Evolutionary conservation across 2,888 invertebrate species (phyloP).

Genomic region (Chirona hameri): DNA sequence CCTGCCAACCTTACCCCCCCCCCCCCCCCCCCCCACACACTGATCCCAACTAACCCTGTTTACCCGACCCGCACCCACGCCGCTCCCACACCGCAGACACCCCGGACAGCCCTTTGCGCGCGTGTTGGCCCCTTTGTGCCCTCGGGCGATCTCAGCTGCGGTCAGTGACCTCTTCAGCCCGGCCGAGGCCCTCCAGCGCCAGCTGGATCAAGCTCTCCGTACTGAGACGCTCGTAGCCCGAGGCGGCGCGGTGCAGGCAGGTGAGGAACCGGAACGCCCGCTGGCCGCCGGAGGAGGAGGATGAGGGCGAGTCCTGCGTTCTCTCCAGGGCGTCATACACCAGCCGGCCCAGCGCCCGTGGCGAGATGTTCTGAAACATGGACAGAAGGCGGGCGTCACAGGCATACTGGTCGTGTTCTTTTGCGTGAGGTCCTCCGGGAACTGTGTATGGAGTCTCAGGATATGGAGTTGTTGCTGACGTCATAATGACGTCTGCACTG

Average conservation of each 20-base stretch:
- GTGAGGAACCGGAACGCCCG: constrained; percentile 1
- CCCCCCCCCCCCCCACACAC: too few species aligned
- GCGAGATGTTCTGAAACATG: background rate
- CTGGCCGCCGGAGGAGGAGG: background rate
- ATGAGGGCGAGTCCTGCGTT: background rate
- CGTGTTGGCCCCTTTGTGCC: background rate
- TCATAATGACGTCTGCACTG: too few species aligned
- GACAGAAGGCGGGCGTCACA: background rate
- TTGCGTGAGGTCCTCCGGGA: too few species aligned
- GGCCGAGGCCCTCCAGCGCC: constrained; percentile 5
- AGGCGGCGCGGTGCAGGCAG: background rate
- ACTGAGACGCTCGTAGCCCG: constrained; percentile 7
- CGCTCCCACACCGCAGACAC: background rate
- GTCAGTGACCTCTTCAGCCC: background rate
- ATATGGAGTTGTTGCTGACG: too few species aligned
- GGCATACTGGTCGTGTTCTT: too few species aligned
- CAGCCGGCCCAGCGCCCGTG: constrained; percentile 13
- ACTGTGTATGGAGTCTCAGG: too few species aligned
- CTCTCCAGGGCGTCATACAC: constrained; percentile 14
- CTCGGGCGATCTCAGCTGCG: background rate
- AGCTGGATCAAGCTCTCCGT: constrained; percentile 13
- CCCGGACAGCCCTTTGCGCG: background rate
- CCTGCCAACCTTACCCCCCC: too few species aligned
- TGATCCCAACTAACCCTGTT: too few species aligned
- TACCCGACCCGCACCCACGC: background rate